phyloP scores from a whole-genome alignment of 2,888 invertebrate genomes.

The Cryptus armator region DNA sequence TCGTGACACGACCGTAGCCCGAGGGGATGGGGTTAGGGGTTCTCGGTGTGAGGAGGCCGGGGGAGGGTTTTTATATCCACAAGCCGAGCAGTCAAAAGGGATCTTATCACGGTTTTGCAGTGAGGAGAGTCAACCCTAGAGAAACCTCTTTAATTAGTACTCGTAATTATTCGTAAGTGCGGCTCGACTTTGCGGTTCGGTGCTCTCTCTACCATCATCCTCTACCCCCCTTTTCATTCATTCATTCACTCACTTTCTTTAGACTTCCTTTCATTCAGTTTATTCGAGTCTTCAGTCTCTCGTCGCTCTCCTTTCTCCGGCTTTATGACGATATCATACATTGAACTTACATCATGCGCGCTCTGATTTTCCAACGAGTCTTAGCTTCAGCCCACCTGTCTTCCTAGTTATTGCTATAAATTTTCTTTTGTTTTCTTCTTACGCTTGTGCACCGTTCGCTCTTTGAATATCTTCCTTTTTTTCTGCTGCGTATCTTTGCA shows the following conservation, averaged over 20 bases:
- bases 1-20: neutral
- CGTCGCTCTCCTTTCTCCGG: slow-evolving; percentile 12
- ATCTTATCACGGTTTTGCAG: slow-evolving; percentile 51
- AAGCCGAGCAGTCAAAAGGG: slow-evolving; percentile 14
- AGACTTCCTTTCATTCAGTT: slow-evolving; percentile 44
- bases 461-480: neutral
- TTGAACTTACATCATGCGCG: slow-evolving; percentile 34
- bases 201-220: slow-evolving; percentile 19
- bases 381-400: neutral
- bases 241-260: slow-evolving; percentile 52
- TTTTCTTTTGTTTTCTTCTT: neutral
- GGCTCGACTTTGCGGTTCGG: slow-evolving; percentile 68
- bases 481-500: neutral
- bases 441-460: neutral
- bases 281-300: slow-evolving; percentile 25
- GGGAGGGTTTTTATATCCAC: neutral
- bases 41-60: too few species aligned
- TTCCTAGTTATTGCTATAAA: neutral
- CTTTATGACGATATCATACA: slow-evolving; percentile 4
- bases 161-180: slow-evolving; percentile 80
- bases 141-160: slow-evolving; percentile 76
- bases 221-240: slow-evolving; percentile 19
- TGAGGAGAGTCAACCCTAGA: slow-evolving; percentile 33
- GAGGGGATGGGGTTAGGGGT: too few species aligned
- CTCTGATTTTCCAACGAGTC: neutral